Conservation (phyloP, 2,113 vertebrate species). For the Melanostigma gelatinosum region DNA sequence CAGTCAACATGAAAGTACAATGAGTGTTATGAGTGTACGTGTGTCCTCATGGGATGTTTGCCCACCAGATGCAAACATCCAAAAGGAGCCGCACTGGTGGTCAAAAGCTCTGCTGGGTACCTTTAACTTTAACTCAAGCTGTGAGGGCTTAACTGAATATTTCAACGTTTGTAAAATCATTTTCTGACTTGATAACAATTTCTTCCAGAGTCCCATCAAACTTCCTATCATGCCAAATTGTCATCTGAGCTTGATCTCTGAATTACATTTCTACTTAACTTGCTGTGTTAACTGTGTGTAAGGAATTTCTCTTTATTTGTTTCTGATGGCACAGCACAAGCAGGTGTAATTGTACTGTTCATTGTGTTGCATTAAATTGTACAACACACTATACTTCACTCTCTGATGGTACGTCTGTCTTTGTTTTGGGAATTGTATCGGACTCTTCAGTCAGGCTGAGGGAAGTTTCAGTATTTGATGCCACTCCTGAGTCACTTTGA, state of each 20-base stretch:
- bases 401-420: slow-evolving; percentile 33
- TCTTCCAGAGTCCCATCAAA: neutral
- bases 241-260: slow-evolving; percentile 14
- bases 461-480: neutral
- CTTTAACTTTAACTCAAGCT: neutral
- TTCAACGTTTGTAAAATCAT: neutral
- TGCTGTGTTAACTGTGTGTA: slow-evolving; percentile 23
- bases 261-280: neutral
- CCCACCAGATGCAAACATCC: neutral
- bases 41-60: neutral
- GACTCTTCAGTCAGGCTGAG: slow-evolving; percentile 22
- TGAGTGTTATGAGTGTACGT: neutral
- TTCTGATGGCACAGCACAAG: slow-evolving; percentile 14
- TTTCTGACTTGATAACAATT: neutral
- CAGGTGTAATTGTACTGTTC: slow-evolving; percentile 5
- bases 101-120: neutral
- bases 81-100: neutral
- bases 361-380: slow-evolving; percentile 40
- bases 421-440: neutral
- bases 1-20: neutral
- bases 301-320: neutral
- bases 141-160: neutral
- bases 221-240: slow-evolving; percentile 18
- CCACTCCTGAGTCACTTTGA: slow-evolving; percentile 48
- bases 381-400: slow-evolving; percentile 57